Conservation (phyloP, 2,888 invertebrate genomes). For the Aradus depressus region DNA sequence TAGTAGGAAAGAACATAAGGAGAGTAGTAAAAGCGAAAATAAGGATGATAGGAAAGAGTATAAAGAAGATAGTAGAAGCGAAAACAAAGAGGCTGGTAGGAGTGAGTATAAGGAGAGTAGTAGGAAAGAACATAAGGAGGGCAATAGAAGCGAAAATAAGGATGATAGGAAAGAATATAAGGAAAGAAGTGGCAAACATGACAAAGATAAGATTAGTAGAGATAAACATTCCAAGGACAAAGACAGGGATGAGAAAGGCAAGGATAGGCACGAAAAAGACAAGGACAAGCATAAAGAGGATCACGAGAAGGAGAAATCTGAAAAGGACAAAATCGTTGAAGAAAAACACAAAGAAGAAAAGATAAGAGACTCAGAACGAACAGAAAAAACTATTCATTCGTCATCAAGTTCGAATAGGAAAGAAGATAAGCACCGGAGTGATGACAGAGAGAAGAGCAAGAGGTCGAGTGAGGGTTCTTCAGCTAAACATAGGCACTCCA, state of each 20-base stretch:
- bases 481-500: conserved; percentile 39
- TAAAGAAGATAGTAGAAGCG: conserved; percentile 23
- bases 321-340: background rate
- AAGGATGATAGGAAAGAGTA: conserved; percentile 28
- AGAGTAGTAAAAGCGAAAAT: conserved; percentile 4
- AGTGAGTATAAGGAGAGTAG: conserved; percentile 15
- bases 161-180: conserved; percentile 12
- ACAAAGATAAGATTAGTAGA: conserved; percentile 9
- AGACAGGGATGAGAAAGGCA: conserved; percentile 4
- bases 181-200: background rate
- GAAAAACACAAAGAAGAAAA: conserved; percentile 2
- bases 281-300: conserved; percentile 13
- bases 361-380: conserved; percentile 3
- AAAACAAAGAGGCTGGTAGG: conserved; percentile 18
- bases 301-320: conserved; percentile 35
- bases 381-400: conserved; percentile 9
- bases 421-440: conserved; percentile 19
- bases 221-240: conserved; percentile 8
- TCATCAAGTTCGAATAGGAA: conserved; percentile 15
- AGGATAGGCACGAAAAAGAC: conserved; percentile 17
- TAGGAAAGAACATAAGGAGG: conserved; percentile 22
- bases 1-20: conserved; percentile 7
- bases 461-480: conserved; percentile 43
- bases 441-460: conserved; percentile 38
- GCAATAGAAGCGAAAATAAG: conserved; percentile 20